Evolutionary conservation across 2,113 vertebrate species (phyloP).

Genomic region (Notarius lentiginosus): DNA sequence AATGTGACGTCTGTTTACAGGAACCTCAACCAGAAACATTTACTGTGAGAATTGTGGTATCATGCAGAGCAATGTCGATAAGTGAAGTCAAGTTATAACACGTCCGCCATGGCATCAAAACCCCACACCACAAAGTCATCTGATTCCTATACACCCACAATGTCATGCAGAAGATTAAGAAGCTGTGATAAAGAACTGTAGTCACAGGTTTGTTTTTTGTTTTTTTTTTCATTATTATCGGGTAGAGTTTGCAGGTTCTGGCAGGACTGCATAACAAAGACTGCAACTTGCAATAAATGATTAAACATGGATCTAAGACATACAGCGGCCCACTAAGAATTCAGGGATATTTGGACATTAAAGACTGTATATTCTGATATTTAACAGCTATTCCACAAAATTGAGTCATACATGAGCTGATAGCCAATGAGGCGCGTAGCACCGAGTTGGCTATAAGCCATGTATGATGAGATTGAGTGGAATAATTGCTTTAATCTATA

Average conservation of each 20-base stretch:
- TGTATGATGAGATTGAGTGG: no score
- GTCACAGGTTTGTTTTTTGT: not conserved
- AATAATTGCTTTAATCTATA: no score
- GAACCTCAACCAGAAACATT: not conserved
- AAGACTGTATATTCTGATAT: not conserved
- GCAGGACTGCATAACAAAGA: not conserved
- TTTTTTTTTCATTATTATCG: not conserved
- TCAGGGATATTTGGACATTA: not conserved
- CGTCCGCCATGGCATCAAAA: not conserved
- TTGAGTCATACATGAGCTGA: no score
- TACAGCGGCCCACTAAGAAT: not conserved
- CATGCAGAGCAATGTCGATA: conserved; percentile 11
- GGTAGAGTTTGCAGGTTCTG: not conserved
- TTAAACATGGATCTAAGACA: not conserved
- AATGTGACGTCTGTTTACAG: not conserved
- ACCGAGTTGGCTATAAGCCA: no score
- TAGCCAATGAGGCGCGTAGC: no score
- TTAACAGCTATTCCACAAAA: no score
- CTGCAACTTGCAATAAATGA: not conserved
- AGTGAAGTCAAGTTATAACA: conserved; percentile 30
- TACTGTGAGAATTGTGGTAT: conserved; percentile 15
- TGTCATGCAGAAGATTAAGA: not conserved
- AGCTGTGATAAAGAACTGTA: not conserved
- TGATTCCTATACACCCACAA: not conserved
- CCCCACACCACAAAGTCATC: not conserved